These are phyloP conservation scores for Pluvianellus socialis DNA, from an alignment of 2,113 vertebrate genomes.

Conservation along the genomic window DNA sequence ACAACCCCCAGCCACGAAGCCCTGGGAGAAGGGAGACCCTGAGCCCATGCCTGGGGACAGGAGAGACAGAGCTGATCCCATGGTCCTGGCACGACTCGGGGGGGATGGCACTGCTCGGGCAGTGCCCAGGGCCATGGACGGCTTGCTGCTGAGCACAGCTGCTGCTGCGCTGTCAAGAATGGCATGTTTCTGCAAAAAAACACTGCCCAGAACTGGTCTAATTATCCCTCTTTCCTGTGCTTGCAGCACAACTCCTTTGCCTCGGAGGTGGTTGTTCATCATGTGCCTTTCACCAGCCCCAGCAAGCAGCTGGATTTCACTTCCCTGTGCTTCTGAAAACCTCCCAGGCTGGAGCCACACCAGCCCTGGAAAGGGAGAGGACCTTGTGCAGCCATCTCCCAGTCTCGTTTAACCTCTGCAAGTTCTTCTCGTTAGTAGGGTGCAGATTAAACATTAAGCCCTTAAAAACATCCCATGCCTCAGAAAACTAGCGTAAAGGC, in stretches of 20 bases:
- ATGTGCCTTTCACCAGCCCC: neutral
- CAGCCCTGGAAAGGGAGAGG: neutral
- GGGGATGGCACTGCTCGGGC: accelerated
- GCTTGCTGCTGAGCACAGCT: accelerated
- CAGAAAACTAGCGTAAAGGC: accelerated
- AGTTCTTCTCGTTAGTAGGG: neutral
- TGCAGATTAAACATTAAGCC: constrained; percentile 36
- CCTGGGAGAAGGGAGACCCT: neutral
- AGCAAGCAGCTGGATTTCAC: neutral
- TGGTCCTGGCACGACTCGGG: accelerated
- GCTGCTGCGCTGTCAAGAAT: neutral
- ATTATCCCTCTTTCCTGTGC: neutral
- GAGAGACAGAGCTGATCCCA: neutral
- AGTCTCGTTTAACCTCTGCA: neutral
- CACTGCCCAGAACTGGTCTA: neutral
- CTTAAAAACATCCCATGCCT: neutral
- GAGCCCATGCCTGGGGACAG: accelerated
- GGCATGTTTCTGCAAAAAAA: neutral
- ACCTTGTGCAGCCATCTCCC: neutral
- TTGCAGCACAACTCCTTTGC: neutral
- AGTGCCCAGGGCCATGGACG: accelerated
- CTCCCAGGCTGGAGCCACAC: neutral
- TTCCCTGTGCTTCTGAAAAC: neutral
- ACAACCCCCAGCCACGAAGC: neutral
- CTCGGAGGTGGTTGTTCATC: neutral